These are phyloP conservation scores for Butorides virescens DNA, from an alignment of 2,113 vertebrate species.

Conservation along the genomic window DNA sequence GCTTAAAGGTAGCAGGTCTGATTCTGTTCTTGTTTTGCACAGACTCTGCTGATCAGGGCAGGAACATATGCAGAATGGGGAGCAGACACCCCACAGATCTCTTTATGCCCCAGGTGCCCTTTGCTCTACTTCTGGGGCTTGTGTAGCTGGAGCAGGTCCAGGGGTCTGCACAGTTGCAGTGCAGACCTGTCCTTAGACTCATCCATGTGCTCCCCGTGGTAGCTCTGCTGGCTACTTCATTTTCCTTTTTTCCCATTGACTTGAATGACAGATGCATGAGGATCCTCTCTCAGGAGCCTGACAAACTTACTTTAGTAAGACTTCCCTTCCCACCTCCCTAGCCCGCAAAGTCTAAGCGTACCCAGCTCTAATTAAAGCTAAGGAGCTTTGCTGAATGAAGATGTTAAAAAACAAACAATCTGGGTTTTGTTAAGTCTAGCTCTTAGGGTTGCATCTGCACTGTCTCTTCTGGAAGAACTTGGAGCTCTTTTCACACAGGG, in stretches of 20 bases:
- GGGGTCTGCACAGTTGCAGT: background rate
- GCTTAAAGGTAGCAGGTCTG: background rate
- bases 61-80: background rate
- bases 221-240: background rate
- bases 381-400: conserved; percentile 28
- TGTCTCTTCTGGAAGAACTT: background rate
- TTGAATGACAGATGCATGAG: background rate
- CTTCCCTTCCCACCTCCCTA: rapidly evolving
- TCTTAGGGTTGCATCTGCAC: background rate
- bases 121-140: background rate
- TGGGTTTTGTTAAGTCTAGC: background rate
- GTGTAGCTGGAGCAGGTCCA: background rate
- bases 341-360: background rate
- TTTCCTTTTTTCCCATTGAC: background rate
- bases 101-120: background rate
- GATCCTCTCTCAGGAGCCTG: background rate
- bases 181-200: background rate
- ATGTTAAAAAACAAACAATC: background rate
- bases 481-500: background rate
- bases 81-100: background rate
- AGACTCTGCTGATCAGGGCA: background rate
- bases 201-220: background rate
- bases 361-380: conserved; percentile 11
- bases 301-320: background rate
- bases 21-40: background rate